Base-by-base conservation (phyloP, 2,797 vertebrate species). In the Myotis planiceps region DNA sequence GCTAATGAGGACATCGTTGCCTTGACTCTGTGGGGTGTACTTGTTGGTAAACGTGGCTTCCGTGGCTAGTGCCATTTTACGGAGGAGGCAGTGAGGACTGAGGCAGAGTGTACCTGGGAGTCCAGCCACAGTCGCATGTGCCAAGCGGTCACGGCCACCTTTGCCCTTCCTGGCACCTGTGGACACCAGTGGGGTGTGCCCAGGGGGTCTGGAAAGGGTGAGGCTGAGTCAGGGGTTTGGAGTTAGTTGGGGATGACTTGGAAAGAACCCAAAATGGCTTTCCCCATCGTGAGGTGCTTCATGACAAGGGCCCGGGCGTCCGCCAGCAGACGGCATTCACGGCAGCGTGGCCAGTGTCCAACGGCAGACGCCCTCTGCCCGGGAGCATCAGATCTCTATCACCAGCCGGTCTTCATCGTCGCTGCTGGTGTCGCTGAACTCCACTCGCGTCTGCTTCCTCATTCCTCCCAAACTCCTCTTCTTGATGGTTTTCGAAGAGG, bases 321-420 rank as follows among this genome's bases (percentile, higher is more conserved):
- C 0, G 0, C 29, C 76, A 69, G 23, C 18, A 29, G 0, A 0
- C 25, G 21, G 68, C 72, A 10, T 19, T 69, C 27, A 8, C 53
- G 63, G 4, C 68, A 25, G 47, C 0, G 14, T 10, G 82, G 32
- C 4, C 5, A 3, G 53, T 27, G 72, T 32, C 21, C 3, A 53
- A 10, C 21, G 2, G 6, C 0, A 0, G 45, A 21, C 0, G 0
- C 32, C 34, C 0, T 14, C 89, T 78, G 69, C 71, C 39, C 34
- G 7, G 65, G 81, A 42, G 63, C 32, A 4, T 97, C 98, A 99
- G 53, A 99, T 97, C 92, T 99, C 99, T 96, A 99, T 99, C 74
- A 99, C 97, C 0, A 99, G 95, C n/a, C 99, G 98, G 47, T 99
- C 99, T 93, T 99, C 99, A 6, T 99, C 99, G 0, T 99, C 99